phyloP scores from a whole-genome alignment of 1,140 invertebrate species.

The Telenomus remus region DNA sequence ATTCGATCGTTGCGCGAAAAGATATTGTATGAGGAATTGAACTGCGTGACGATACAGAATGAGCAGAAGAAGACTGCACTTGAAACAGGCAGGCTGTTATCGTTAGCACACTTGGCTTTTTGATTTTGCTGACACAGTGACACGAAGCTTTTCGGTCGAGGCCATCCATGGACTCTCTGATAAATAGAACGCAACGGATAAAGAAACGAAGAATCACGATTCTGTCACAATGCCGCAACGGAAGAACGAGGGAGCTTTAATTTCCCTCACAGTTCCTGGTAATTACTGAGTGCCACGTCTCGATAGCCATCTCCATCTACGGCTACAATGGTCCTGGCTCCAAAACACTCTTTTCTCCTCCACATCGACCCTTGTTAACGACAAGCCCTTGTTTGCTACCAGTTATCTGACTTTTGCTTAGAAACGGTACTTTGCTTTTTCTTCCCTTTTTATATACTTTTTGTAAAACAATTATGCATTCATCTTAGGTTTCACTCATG shows the following conservation, averaged over 20 bases:
- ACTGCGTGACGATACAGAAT: conserved; percentile 24
- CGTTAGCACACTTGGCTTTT: conserved; percentile 60
- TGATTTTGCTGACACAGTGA: conserved; percentile 72
- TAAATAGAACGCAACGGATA: conserved; percentile 69
- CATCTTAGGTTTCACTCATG: conserved; percentile 14
- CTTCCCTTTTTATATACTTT: conserved; percentile 14
- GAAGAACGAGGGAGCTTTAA: conserved; percentile 73
- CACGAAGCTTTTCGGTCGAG: conserved; percentile 67
- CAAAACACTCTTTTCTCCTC: conserved; percentile 53
- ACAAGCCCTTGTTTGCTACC: conserved; percentile 57
- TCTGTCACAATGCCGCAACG: conserved; percentile 66
- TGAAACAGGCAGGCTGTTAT: conserved; percentile 54
- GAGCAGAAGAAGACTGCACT: conserved; percentile 41
- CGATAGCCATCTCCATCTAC: conserved; percentile 73
- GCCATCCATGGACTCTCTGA: conserved; percentile 66
- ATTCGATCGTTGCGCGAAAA: conserved; percentile 34
- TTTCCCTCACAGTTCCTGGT: conserved; percentile 73
- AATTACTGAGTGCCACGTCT: conserved; percentile 69
- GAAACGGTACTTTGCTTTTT: conserved; percentile 38
- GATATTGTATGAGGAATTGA: conserved; percentile 34
- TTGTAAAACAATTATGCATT: conserved; percentile 38
- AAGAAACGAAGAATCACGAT: conserved; percentile 65
- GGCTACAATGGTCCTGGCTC: conserved; percentile 67
- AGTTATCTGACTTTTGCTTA: conserved; percentile 54
- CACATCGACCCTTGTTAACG: conserved; percentile 49